phyloP scores from a whole-genome alignment of 2,888 invertebrate genomes.

The Ischnus inquisitorius region DNA sequence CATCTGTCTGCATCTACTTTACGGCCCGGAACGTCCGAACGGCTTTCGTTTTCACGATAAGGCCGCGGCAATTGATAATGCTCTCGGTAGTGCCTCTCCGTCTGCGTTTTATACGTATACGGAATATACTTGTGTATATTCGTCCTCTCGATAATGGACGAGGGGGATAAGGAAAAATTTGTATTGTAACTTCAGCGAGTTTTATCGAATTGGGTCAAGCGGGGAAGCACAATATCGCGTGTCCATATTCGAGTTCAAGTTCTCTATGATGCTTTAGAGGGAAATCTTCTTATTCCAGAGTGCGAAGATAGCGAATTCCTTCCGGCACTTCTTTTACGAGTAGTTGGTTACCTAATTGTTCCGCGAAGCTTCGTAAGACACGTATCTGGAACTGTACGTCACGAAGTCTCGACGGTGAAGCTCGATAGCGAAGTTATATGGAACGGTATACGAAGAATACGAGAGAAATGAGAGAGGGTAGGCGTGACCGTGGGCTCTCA shows the following conservation, averaged over 20 bases:
- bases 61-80: slow-evolving; percentile 48
- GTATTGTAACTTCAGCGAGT: background rate
- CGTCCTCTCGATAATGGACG: background rate
- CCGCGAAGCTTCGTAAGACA: slow-evolving; percentile 9
- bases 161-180: background rate
- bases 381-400: slow-evolving; percentile 6
- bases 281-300: background rate
- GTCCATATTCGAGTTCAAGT: background rate
- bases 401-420: background rate
- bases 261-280: background rate
- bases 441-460: slow-evolving; percentile 43
- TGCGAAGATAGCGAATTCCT: background rate
- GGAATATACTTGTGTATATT: background rate
- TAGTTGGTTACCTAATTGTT: slow-evolving; percentile 5
- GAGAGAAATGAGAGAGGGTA: slow-evolving; percentile 49
- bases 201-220: background rate
- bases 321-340: background rate
- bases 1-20: slow-evolving; percentile 62
- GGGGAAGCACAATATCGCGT: slow-evolving; percentile 1
- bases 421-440: background rate
- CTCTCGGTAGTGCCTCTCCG: background rate
- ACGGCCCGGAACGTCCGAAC: slow-evolving; percentile 51
- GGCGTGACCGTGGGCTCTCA: slow-evolving; percentile 66
- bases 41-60: slow-evolving; percentile 52
- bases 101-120: background rate